Percentiles rank a stretch among this genome's conserved stretches.
These are phyloP conservation scores for Plagodis pulveraria DNA, from an alignment of 2,888 invertebrate species.

Conservation along the genomic window DNA sequence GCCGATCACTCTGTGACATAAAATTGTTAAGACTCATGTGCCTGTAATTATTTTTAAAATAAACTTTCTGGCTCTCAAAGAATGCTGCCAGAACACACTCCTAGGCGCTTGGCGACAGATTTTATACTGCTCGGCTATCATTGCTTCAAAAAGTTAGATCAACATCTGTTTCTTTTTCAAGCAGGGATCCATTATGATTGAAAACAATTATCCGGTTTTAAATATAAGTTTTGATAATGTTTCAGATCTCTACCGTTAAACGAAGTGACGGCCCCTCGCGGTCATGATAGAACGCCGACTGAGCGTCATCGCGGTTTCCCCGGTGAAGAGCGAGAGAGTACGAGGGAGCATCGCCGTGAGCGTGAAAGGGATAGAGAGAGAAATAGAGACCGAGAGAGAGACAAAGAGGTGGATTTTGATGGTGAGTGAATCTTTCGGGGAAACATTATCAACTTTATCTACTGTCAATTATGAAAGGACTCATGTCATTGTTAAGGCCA, in stretches of 20 bases:
- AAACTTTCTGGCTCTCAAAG: too few species aligned
- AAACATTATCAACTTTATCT: not conserved
- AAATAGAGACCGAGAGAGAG: constrained; percentile 50
- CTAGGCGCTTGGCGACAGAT: too few species aligned
- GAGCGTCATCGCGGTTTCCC: constrained; percentile 72
- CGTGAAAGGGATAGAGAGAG: constrained; percentile 57
- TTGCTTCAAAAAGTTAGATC: too few species aligned
- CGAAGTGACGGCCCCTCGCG: constrained; percentile 67
- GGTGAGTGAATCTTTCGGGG: constrained; percentile 48
- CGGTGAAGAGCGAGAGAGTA: constrained; percentile 63
- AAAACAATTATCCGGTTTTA: too few species aligned
- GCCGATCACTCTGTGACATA: too few species aligned
- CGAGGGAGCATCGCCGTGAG: constrained; percentile 73
- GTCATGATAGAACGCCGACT: constrained; percentile 77
- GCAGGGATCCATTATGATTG: too few species aligned
- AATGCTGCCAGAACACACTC: too few species aligned
- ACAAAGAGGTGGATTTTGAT: constrained; percentile 64
- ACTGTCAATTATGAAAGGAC: too few species aligned
- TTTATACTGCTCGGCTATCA: too few species aligned
- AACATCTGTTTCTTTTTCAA: not conserved
- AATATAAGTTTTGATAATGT: not conserved
- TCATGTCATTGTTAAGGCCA: too few species aligned
- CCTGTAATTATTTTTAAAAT: too few species aligned
- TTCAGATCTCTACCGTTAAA: constrained; percentile 76
- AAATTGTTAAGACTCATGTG: too few species aligned